Percentiles rank a stretch among this genome's conserved stretches.
phyloP scores from a whole-genome alignment of 2,888 invertebrate genomes.

The Chrysomela aeneicollis region DNA sequence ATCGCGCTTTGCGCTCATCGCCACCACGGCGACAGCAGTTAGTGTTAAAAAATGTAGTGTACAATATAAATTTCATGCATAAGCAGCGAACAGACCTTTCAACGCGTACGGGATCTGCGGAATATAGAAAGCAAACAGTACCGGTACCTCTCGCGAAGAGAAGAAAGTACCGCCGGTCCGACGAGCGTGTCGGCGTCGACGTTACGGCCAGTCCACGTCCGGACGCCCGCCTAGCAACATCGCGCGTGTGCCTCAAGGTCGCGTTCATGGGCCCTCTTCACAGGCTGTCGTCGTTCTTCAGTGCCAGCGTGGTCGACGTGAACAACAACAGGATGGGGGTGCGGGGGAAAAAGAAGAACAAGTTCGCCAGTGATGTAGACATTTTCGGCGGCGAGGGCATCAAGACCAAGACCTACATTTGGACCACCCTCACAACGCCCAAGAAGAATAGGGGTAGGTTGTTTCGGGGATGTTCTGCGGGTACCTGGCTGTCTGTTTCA shows the following conservation, averaged over 20 bases:
- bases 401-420: constrained; percentile 63
- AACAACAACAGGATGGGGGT: constrained; percentile 62
- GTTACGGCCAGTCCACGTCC: constrained; percentile 1
- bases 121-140: constrained; percentile 4
- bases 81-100: background rate
- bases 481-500: too few species aligned
- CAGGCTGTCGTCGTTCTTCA: constrained; percentile 70
- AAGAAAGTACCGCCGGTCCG: background rate
- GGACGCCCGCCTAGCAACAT: background rate
- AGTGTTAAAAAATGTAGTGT: too few species aligned
- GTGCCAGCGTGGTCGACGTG: constrained; percentile 62
- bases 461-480: too few species aligned
- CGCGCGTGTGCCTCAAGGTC: constrained; percentile 26
- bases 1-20: too few species aligned
- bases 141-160: background rate
- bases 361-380: constrained; percentile 66
- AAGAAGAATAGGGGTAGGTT: constrained; percentile 61
- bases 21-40: too few species aligned
- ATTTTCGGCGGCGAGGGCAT: constrained; percentile 60
- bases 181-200: background rate
- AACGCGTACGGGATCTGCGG: too few species aligned
- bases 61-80: too few species aligned
- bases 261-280: constrained; percentile 68
- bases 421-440: constrained; percentile 66
- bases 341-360: constrained; percentile 58